Evolutionary conservation across 2,888 invertebrate genomes (phyloP).

Genomic region (Bellardia pandia): DNA sequence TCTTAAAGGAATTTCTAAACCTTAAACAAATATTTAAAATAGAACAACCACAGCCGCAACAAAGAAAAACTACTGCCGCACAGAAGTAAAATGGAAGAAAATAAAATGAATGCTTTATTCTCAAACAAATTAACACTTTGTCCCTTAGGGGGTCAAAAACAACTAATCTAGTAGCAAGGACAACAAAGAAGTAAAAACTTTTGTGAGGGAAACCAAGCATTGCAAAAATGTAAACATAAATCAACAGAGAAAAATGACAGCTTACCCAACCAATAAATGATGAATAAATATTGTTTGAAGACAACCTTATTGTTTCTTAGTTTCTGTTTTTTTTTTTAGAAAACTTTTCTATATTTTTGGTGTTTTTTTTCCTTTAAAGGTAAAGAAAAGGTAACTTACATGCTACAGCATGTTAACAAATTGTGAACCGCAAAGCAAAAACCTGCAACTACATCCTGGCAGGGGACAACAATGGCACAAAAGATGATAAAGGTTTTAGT

Average conservation of each 20-base stretch:
- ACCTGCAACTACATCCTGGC: background rate
- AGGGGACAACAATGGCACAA: background rate
- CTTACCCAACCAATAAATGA: constrained; percentile 44
- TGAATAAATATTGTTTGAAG: constrained; percentile 26
- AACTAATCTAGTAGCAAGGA: constrained; percentile 15
- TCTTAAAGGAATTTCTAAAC: constrained; percentile 4
- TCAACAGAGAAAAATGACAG: constrained; percentile 20
- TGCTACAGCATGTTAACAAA: constrained; percentile 26
- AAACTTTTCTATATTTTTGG: background rate
- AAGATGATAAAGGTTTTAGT: constrained; percentile 27
- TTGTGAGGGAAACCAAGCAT: background rate
- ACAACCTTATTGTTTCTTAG: constrained; percentile 5
- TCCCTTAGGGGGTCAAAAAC: constrained; percentile 35
- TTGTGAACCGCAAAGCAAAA: constrained; percentile 12
- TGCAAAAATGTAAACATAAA: background rate
- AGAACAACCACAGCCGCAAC: background rate
- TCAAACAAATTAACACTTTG: constrained; percentile 63
- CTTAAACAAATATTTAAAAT: background rate
- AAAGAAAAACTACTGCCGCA: background rate
- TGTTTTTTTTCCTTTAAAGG: background rate
- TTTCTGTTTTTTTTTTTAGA: background rate
- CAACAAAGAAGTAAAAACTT: constrained; percentile 28
- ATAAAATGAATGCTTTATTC: constrained; percentile 31
- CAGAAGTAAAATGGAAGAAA: background rate
- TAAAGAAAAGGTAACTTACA: constrained; percentile 32